Base-by-base conservation (phyloP, 2,888 invertebrate species). In the Orthosia gothica region DNA sequence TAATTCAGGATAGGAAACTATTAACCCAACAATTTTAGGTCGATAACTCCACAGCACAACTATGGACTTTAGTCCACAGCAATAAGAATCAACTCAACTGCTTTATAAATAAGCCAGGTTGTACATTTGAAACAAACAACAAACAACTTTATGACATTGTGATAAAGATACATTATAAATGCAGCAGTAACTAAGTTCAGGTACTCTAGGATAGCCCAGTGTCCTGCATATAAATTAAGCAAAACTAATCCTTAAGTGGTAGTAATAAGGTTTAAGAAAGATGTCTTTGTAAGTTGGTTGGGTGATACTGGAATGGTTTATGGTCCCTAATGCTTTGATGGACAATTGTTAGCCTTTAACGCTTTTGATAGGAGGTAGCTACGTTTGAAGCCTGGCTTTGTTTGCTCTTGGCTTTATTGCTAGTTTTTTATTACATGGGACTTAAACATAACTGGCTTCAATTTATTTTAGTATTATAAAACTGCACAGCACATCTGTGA, bases 1-100 rank as follows among this genome's bases (percentile, higher is more conserved):
- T 73, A 82, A 85, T 83, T 85, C 81, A 76, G 79, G 85, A 87
- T 86, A 85, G 81, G 66, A 70, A 83, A 71, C 88, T 78, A 82
- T 85, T 81, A 69, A 76, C 58, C 52, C 50, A 65, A 68, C 47
- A 57, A 55, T 16, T 47, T 32, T 23, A 23, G 26, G 5, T 26
- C 23, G 16, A 23, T 11, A 32, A 5, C 49, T 49, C 12, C 1
- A 67, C 52, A 16, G 47, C 4, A n/a, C 26, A 20, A 52, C 1
- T 50, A 64, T 61, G 2, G 9, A 57, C 67, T 52, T 65, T 65
- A 81, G 0, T 0, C 0, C 7, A 54, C 40, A 12, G 26, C 23
- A 55, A 32, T 68, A 70, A 64, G 40, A 59, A 18, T n/a, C 13
- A 12, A 18, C 9, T 18, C 26, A 13, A 52, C 12, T 26, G 63